Base-by-base conservation (phyloP, 2,797 vertebrate genomes). In the Cirrhinus mrigala region DNA sequence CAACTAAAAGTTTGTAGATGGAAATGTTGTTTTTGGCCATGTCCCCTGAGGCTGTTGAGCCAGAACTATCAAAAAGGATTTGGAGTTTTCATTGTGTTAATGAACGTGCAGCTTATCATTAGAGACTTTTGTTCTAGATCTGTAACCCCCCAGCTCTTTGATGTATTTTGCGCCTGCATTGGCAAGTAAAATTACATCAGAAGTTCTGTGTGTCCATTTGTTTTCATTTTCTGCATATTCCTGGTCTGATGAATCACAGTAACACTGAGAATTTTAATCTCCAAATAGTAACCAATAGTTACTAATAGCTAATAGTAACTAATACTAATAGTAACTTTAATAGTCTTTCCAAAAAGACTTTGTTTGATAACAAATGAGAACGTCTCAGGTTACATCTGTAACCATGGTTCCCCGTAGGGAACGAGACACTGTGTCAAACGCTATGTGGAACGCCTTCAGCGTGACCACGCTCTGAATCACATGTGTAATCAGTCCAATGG, bases 351-450 rank as follows among this genome's bases (percentile, higher is more conserved):
- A 15, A 81, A 58, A 18, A 81, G 66, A 33, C 50, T 20, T 66
- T 66, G 27, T 60, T 83, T 83, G 64, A 87, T 81, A 77, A 68
- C 75, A 78, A 86, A 66, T 50, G 20, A 79, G 64, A 76, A n/a
- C n/a, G n/a, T n/a, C n/a, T n/a, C n/a, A n/a, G n/a, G n/a, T n/a
- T n/a, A n/a, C n/a, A n/a, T n/a, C n/a, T n/a, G n/a, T n/a, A n/a
- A n/a, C n/a, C n/a, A n/a, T n/a, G n/a, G n/a, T n/a, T n/a, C n/a
- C n/a, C n/a, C n/a, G n/a, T n/a, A n/a, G n/a, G n/a, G n/a, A n/a
- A n/a, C n/a, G n/a, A n/a, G n/a, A n/a, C n/a, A n/a, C n/a, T n/a
- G n/a, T n/a, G n/a, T n/a, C n/a, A n/a, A n/a, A n/a, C n/a, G n/a
- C n/a, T n/a, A n/a, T n/a, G n/a, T n/a, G n/a, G n/a, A n/a, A n/a